Evolutionary conservation across 1,140 invertebrate species (phyloP), one percentile per base, ranked within the genome.

Genomic region (Dinoponera quadriceps): DNA sequence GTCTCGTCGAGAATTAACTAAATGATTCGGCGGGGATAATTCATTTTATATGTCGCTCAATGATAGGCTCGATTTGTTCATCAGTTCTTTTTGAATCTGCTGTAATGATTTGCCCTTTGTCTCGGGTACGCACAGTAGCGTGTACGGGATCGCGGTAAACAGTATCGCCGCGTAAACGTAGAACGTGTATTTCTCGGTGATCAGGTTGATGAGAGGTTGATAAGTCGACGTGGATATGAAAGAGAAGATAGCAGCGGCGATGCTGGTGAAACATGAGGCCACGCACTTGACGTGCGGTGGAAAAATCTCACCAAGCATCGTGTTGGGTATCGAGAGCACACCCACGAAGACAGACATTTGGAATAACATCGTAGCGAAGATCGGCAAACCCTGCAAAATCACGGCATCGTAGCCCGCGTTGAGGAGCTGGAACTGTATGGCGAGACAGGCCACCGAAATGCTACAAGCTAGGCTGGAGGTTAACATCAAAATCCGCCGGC

Each of bases 141-240:
- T 77, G 49, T 83, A 87, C 0, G 89, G 69, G 0, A 87, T 22
- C 0, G 86, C 71, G 0, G 89, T 55, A 0, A 65, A 3, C 9
- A 87, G 3, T 9, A 72, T 13, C 18, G 63, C 25, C n/a, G 55
- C 85, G 57, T 98, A 98, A 18, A 96, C 92, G 94, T 96, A 96
- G 92, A 97, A 98, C 57, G 96, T 95, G 72, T 95, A 96, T 91
- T 97, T 96, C 29, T 96, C 95, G 18, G 95, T 95, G 25, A 97
- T 94, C 2, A 92, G 82, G 85, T 96, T 94, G 44, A 95, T 92
- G 74, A 97, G 92, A 1, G 96, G 94, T 90, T 96, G 95, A 94
- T 97, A 98, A 84, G 97, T 95, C 88, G 96, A 96, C 22, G 97
- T 97, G n/a, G 97, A 95, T 3, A 97, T 91, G 84, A 98, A 97